Evolutionary conservation across 2,113 vertebrate species (phyloP).

Genomic region (Acanthochromis polyacanthus): DNA sequence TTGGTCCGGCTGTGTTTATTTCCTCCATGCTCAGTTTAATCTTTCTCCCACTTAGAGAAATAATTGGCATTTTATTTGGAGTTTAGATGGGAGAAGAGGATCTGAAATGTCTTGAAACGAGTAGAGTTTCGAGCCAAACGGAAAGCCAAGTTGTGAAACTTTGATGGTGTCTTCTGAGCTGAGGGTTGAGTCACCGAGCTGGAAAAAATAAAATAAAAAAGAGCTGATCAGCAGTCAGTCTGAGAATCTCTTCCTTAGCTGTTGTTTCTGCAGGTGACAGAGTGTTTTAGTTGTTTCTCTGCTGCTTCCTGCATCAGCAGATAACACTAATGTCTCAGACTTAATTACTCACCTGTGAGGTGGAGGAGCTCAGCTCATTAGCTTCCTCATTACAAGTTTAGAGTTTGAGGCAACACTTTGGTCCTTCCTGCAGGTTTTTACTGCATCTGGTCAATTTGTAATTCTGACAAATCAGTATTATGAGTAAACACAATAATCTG

Average conservation of each 20-base stretch:
- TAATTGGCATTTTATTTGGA: too few species aligned
- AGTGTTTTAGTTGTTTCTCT: slow-evolving; percentile 1
- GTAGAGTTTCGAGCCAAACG: not conserved
- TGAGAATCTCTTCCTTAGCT: not conserved
- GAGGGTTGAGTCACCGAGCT: not conserved
- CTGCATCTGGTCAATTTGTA: too few species aligned
- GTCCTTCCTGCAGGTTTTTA: too few species aligned
- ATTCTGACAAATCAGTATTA: too few species aligned
- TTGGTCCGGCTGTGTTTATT: too few species aligned
- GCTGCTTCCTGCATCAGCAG: slow-evolving; percentile 18
- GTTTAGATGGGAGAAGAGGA: not conserved
- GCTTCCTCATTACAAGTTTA: slow-evolving; percentile 29
- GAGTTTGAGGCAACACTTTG: too few species aligned
- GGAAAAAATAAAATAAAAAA: not conserved
- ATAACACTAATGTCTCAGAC: slow-evolving; percentile 31
- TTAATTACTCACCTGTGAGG: slow-evolving; percentile 60
- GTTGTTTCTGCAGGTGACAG: slow-evolving; percentile 9
- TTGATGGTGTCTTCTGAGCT: not conserved
- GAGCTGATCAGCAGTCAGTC: slow-evolving; percentile 10
- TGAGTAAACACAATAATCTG: too few species aligned
- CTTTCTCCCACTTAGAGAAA: not conserved
- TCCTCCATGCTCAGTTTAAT: too few species aligned
- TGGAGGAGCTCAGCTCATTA: slow-evolving; percentile 34
- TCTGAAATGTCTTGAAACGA: not conserved
- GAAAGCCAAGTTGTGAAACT: not conserved